Conservation (phyloP, 2,113 vertebrate genomes). For the Poicephalus meyeri region DNA sequence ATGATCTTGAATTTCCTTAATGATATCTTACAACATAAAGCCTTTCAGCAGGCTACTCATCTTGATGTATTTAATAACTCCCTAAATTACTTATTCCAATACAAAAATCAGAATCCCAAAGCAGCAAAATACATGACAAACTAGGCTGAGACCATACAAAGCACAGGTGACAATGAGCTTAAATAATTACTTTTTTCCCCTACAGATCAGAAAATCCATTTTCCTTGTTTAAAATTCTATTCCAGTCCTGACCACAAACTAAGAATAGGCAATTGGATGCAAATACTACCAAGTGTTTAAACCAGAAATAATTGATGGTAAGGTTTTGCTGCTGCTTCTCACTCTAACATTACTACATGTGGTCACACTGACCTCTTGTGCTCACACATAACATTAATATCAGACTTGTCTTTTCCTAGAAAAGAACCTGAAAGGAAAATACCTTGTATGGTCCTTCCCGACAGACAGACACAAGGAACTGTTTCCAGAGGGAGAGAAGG, state of each 20-base stretch:
- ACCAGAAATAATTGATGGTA: neutral
- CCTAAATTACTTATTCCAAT: neutral
- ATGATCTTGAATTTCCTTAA: neutral
- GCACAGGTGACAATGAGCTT: neutral
- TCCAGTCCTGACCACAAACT: neutral
- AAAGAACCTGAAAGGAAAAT: neutral
- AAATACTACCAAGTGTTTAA: neutral
- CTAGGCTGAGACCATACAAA: neutral
- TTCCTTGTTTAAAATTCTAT: neutral
- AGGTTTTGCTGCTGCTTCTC: neutral
- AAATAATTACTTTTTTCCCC: neutral
- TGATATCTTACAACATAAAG: neutral
- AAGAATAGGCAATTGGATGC: neutral
- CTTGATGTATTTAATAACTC: neutral
- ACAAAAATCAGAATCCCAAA: neutral
- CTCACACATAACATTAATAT: neutral
- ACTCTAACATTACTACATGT: neutral
- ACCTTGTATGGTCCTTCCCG: neutral
- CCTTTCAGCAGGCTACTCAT: neutral
- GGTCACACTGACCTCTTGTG: neutral
- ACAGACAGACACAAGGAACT: neutral
- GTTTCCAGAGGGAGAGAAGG: neutral
- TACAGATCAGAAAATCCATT: neutral
- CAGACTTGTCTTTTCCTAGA: neutral
- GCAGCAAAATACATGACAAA: neutral